Conservation (phyloP, 2,888 invertebrate genomes). For the Drosophila greeni region DNA sequence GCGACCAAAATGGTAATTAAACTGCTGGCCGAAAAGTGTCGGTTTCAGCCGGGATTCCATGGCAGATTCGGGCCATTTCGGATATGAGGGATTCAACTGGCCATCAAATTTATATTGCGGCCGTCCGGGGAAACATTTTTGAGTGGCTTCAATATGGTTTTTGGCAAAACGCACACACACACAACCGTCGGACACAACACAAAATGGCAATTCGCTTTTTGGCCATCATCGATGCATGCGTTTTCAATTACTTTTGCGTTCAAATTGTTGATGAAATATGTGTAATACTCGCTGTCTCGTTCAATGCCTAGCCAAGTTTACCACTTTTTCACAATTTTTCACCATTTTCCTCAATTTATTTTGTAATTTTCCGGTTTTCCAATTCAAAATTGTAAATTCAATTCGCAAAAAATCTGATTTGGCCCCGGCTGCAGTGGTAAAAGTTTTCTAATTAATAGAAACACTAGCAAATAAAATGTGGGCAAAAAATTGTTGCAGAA, state of each 20-base stretch:
- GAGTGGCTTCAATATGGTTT: conserved; percentile 39
- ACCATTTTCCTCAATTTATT: conserved; percentile 24
- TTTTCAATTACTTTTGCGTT: conserved; percentile 66
- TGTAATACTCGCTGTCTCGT: conserved; percentile 32
- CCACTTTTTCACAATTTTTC: conserved; percentile 35
- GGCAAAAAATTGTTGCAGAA: conserved; percentile 4
- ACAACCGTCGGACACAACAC: conserved; percentile 1
- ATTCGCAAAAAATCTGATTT: conserved; percentile 37
- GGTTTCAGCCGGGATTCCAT: conserved; percentile 40
- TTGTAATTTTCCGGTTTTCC: conserved; percentile 25
- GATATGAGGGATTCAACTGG: background rate
- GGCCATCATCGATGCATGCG: conserved; percentile 52
- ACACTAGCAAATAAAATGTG: conserved; percentile 29
- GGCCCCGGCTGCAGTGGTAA: conserved; percentile 23
- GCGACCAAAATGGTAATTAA: conserved; percentile 62
- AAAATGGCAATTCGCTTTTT: conserved; percentile 40
- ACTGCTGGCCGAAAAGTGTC: conserved; percentile 61
- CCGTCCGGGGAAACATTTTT: conserved; percentile 40
- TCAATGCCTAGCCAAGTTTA: conserved; percentile 27
- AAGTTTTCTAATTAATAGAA: conserved; percentile 69
- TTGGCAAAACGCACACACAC: conserved; percentile 6
- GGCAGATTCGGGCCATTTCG: conserved; percentile 1
- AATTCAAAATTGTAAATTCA: conserved; percentile 44
- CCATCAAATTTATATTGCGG: conserved; percentile 53
- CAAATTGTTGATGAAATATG: conserved; percentile 50